Percentiles rank a stretch among this genome's conserved stretches.
Conservation (phyloP, 2,888 invertebrate genomes). For the Arrhopalites spinosus region DNA sequence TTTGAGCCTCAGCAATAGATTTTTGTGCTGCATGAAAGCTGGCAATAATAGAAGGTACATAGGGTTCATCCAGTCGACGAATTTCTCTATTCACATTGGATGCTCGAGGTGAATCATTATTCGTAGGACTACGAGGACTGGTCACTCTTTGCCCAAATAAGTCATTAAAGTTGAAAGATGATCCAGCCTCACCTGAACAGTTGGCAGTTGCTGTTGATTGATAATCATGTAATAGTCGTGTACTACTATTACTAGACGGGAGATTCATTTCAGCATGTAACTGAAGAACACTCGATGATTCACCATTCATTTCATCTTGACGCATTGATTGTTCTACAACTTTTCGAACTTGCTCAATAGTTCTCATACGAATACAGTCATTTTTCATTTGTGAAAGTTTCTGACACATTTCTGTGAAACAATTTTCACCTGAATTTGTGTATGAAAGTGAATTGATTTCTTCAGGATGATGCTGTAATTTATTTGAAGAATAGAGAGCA, state of each 20-base stretch:
- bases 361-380: slow-evolving; percentile 20
- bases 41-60: background rate
- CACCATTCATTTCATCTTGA: slow-evolving; percentile 10
- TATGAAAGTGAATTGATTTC: background rate
- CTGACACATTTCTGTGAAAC: slow-evolving; percentile 18
- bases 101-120: background rate
- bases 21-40: slow-evolving; percentile 9
- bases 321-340: slow-evolving; percentile 22
- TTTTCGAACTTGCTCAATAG: slow-evolving; percentile 24
- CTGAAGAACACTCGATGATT: background rate
- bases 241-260: background rate
- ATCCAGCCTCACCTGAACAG: no score
- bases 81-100: background rate
- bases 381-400: slow-evolving; percentile 25
- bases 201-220: background rate
- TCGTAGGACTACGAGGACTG: no score
- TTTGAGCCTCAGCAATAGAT: slow-evolving; percentile 1
- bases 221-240: no score
- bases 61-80: background rate
- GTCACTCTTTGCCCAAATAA: slow-evolving; percentile 1
- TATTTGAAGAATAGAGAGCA: background rate
- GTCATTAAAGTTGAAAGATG: no score
- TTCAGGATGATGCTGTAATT: background rate
- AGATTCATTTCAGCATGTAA: background rate
- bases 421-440: no score